phyloP scores from a whole-genome alignment of 2,113 vertebrate species.

The Piaya cayana region DNA sequence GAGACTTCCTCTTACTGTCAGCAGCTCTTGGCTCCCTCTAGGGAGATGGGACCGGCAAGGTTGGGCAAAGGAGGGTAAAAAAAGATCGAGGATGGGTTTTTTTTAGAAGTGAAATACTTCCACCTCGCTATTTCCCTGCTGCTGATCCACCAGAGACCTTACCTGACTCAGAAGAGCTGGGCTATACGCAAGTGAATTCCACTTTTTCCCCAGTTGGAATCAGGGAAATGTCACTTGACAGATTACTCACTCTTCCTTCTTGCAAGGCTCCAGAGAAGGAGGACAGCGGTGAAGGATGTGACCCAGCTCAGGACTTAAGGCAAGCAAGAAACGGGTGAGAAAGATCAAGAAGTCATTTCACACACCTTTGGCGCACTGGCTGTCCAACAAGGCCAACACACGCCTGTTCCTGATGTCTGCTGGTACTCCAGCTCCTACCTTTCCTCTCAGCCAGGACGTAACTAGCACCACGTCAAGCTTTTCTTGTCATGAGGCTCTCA shows the following conservation, averaged over 20 bases:
- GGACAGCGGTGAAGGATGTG: background rate
- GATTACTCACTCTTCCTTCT: background rate
- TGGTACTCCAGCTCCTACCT: background rate
- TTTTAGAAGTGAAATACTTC: background rate
- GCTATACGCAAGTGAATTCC: background rate
- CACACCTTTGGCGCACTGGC: background rate
- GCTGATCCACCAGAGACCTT: background rate
- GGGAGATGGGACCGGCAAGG: constrained; percentile 42
- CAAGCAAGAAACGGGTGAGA: background rate
- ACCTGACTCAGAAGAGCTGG: background rate
- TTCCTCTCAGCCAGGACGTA: rapidly evolving
- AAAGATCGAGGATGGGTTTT: background rate
- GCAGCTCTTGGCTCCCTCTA: constrained; percentile 54
- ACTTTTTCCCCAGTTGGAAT: background rate
- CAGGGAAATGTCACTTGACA: background rate
- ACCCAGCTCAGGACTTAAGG: background rate
- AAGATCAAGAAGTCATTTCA: background rate
- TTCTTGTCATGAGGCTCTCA: background rate
- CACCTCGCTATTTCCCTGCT: constrained; percentile 15
- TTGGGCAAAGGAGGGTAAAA: constrained; percentile 45
- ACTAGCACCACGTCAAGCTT: background rate
- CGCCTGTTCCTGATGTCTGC: background rate
- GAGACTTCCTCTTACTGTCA: constrained; percentile 66
- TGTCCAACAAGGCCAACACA: background rate
- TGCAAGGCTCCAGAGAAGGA: background rate